Evolutionary conservation across 2,797 vertebrate genomes (phyloP), one percentile per base, ranked within the genome.

Genomic region (Fundulus diaphanus): DNA sequence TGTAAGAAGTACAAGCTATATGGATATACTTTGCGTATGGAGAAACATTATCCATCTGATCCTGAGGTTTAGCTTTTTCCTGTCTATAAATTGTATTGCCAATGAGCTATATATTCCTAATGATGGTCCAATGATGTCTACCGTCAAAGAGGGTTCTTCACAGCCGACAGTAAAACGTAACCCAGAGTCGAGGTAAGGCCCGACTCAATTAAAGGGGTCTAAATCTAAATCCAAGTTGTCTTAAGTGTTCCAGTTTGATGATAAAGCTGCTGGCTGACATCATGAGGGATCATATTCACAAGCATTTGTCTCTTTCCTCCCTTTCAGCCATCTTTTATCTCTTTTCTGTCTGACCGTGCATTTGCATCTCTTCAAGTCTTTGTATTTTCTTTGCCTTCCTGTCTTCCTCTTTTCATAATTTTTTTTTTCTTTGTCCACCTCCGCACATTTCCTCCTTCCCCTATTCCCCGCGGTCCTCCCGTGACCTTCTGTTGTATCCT

Each of bases 141-240:
- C 31, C 74, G 82, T 92, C 88, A 83, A 87, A 76, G 83, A 87
- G 80, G 86, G 85, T 76, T 70, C 82, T 85, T 84, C 54, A 52
- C 79, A 61, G 85, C 81, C 86, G 88, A 90, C 91, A 87, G 82
- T 91, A 88, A 91, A 91, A 88, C 8, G 37, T 79, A 88, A 88
- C 83, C 88, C 82, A 73, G 74, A 90, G 83, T 83, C 42, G 2
- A 71, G 72, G 85, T 74, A 29, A 78, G 75, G 69, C 88, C 89
- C 87, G 85, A 82, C 78, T 85, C 83, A 89, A 90, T 93, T 92
- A 90, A 88, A 91, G 77, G 77, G 40, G 63, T 74, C 86, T 83
- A 87, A 88, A 93, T 92, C 82, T 77, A 88, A 93, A 89, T 89
- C 87, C 90, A 92, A 85, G 91, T 82, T 86, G 90, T 86, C 74